phyloP scores from a whole-genome alignment of 2,888 invertebrate genomes.

The Pelosia muscerda region DNA sequence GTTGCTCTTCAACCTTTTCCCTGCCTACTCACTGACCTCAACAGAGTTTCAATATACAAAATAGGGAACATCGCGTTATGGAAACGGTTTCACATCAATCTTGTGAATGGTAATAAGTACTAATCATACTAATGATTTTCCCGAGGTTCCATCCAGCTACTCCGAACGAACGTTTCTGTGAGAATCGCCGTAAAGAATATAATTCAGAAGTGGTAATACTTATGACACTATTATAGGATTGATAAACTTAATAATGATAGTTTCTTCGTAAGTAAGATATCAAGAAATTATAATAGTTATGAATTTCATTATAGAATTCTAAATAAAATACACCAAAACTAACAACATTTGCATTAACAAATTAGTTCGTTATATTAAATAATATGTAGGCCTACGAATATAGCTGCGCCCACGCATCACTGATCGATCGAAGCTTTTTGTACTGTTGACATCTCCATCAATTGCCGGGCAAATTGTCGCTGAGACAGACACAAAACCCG shows the following conservation, averaged over 20 bases:
- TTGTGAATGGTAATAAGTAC: slow-evolving; percentile 39
- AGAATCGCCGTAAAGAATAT: slow-evolving; percentile 44
- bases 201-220: slow-evolving; percentile 52
- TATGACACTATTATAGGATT: neutral
- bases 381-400: slow-evolving; percentile 53
- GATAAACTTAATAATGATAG: neutral
- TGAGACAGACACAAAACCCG: slow-evolving; percentile 66
- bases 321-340: neutral
- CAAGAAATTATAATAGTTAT: neutral
- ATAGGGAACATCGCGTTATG: slow-evolving; percentile 12
- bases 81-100: slow-evolving; percentile 47
- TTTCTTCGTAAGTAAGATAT: neutral
- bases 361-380: slow-evolving; percentile 40
- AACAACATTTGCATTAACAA: slow-evolving; percentile 41
- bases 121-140: slow-evolving; percentile 61
- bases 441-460: slow-evolving; percentile 83
- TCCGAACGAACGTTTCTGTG: slow-evolving; percentile 49
- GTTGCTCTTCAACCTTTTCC: slow-evolving; percentile 61
- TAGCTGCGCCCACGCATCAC: slow-evolving; percentile 72
- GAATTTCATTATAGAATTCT: neutral
- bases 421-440: slow-evolving; percentile 86
- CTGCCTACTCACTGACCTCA: slow-evolving; percentile 21
- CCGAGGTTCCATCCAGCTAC: slow-evolving; percentile 45
- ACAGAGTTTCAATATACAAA: slow-evolving; percentile 5
- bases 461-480: slow-evolving; percentile 81